Conservation (phyloP, 2,113 vertebrate genomes). For the Trinectes maculatus region DNA sequence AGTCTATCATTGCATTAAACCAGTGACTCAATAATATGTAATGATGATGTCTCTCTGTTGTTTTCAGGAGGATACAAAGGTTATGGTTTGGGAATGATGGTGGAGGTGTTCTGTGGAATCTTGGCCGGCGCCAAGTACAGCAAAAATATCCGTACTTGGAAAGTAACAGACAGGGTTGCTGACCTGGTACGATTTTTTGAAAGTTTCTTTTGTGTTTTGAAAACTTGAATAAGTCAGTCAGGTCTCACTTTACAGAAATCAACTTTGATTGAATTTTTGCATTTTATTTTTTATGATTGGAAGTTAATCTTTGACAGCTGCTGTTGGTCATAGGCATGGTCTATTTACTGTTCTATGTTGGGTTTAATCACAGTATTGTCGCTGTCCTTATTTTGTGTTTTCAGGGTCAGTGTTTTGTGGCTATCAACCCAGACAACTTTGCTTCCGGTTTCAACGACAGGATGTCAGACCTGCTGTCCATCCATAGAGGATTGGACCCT, state of each 20-base stretch:
- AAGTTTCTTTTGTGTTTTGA: background rate
- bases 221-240: no score
- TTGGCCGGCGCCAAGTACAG: constrained; percentile 80
- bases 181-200: constrained; percentile 72
- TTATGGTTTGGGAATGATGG: constrained; percentile 82
- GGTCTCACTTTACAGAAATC: no score
- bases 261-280: no score
- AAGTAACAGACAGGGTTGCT: constrained; percentile 76
- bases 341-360: background rate
- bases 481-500: constrained; percentile 76
- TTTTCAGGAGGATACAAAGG: constrained; percentile 82
- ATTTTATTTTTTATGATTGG: no score
- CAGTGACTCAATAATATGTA: background rate
- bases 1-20: no score
- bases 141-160: constrained; percentile 78
- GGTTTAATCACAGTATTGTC: background rate
- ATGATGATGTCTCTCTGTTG: constrained; percentile 12
- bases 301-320: no score
- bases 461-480: constrained; percentile 80
- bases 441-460: constrained; percentile 78
- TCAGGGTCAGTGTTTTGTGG: constrained; percentile 84
- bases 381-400: background rate
- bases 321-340: no score
- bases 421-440: constrained; percentile 81
- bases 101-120: constrained; percentile 84